These are phyloP conservation scores for Micronycteris hirsuta DNA, from an alignment of 2,113 vertebrate genomes.

Conservation along the genomic window DNA sequence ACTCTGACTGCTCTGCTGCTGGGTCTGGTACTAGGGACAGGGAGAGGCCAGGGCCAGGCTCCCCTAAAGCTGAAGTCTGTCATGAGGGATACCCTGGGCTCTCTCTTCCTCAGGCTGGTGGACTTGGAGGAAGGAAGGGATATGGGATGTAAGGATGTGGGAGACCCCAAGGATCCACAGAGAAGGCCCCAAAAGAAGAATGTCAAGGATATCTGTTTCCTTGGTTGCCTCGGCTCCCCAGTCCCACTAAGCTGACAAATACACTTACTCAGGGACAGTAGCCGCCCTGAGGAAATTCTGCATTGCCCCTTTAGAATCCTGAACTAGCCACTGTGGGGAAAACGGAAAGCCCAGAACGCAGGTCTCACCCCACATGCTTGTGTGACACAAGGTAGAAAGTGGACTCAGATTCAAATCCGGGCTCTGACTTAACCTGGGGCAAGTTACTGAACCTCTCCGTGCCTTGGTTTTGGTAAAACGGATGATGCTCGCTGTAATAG, in stretches of 20 bases:
- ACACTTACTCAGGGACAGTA: not conserved
- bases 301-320: not conserved
- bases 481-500: not conserved
- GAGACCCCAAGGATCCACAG: not conserved
- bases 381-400: not conserved
- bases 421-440: not conserved
- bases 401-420: not conserved
- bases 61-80: not conserved
- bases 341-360: not conserved
- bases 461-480: not conserved
- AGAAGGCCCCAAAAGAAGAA: not conserved
- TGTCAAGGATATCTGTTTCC: not conserved
- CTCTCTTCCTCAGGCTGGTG: not conserved
- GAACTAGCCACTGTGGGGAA: not conserved
- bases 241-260: not conserved
- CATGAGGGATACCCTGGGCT: not conserved
- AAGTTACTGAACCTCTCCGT: not conserved
- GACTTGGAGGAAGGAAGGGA: not conserved
- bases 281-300: not conserved
- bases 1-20: not conserved
- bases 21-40: not conserved
- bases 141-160: not conserved
- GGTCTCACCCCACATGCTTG: not conserved
- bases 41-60: not conserved
- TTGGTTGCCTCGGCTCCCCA: not conserved